These are phyloP conservation scores for Spizella passerina DNA, from an alignment of 2,797 vertebrate genomes.

Conservation along the genomic window DNA sequence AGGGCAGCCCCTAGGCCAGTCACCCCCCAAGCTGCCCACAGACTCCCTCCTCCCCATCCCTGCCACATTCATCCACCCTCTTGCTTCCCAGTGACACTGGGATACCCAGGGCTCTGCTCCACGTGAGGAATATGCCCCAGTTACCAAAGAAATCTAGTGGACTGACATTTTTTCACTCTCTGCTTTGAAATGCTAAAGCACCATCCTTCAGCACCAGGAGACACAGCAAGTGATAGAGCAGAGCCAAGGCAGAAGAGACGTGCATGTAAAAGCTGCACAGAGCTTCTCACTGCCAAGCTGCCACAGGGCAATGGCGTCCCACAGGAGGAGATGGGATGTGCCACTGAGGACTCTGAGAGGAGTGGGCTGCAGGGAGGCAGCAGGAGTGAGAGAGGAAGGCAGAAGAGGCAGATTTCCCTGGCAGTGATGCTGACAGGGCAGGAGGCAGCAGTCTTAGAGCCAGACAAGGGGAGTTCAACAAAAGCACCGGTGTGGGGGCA, in stretches of 20 bases:
- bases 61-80: neutral
- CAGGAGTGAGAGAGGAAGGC: neutral
- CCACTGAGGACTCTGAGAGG: fast-evolving
- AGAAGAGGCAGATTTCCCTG: neutral
- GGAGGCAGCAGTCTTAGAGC: neutral
- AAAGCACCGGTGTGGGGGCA: fast-evolving
- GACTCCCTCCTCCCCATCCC: neutral
- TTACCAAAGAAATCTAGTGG: neutral
- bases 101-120: neutral
- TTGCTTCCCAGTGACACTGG: neutral
- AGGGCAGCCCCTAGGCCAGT: neutral
- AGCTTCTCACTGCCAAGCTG: neutral
- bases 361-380: neutral
- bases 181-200: conserved; percentile 5
- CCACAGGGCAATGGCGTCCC: neutral
- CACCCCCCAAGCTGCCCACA: neutral
- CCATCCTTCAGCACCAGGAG: neutral
- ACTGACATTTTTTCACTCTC: neutral
- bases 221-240: neutral
- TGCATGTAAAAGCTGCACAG: neutral
- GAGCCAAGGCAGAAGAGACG: neutral
- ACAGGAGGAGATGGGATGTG: fast-evolving
- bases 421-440: neutral
- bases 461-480: neutral
- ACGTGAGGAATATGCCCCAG: fast-evolving